These are phyloP conservation scores for Ganaspis sp. DNA, from an alignment of 1,140 invertebrate species.

Conservation along the genomic window DNA sequence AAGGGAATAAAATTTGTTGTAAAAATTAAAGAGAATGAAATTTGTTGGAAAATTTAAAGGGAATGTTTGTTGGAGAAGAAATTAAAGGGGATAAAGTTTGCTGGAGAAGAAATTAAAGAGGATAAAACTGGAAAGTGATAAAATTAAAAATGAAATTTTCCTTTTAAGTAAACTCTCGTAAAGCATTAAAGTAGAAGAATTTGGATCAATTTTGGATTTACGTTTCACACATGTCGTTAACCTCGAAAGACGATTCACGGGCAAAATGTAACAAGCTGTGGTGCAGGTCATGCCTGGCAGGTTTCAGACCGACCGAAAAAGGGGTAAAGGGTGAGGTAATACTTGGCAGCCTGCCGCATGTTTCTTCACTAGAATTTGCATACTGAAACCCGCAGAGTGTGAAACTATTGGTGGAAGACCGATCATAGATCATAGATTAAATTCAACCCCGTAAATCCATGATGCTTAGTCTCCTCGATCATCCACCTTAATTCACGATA, in stretches of 20 bases:
- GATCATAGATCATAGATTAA: constrained; percentile 67
- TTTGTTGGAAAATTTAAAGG: no score
- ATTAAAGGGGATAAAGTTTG: no score
- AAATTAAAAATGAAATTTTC: no score
- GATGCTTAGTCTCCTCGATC: constrained; percentile 31
- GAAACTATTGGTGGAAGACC: constrained; percentile 66
- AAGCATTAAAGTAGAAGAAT: neutral
- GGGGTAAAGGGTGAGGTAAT: constrained; percentile 2
- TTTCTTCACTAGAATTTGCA: constrained; percentile 67
- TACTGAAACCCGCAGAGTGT: constrained; percentile 65
- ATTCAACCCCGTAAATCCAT: constrained; percentile 38
- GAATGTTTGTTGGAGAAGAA: no score
- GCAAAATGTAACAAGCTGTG: neutral
- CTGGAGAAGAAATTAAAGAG: no score
- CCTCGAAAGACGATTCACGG: neutral
- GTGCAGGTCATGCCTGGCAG: constrained; percentile 46
- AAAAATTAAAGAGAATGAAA: no score
- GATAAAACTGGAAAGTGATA: no score
- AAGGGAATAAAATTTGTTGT: no score
- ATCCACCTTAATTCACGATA: neutral
- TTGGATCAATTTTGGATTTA: neutral
- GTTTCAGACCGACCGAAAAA: constrained; percentile 43
- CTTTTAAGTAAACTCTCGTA: no score
- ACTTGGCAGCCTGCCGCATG: constrained; percentile 63
- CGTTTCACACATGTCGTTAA: neutral